These are phyloP conservation scores for Dufourea novaeangliae DNA, from an alignment of 1,140 invertebrate genomes.

Conservation along the genomic window DNA sequence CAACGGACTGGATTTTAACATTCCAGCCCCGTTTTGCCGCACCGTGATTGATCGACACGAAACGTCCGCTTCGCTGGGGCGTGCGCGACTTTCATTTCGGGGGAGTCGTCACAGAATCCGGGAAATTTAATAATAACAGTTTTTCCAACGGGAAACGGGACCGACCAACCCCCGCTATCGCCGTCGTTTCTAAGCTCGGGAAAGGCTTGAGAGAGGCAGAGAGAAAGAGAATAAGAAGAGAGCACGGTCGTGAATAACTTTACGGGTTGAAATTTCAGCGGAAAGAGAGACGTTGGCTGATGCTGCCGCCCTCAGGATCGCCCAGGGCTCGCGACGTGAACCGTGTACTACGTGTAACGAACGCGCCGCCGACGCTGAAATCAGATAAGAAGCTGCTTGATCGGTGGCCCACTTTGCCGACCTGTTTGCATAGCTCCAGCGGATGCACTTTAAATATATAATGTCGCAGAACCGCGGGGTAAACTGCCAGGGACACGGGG, in stretches of 20 bases:
- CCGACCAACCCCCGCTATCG: too few relatives aligned
- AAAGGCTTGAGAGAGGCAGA: not conserved
- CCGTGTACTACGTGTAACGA: constrained; percentile 28
- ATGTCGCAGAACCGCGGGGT: constrained; percentile 22
- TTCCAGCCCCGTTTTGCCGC: not conserved
- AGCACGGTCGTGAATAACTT: constrained; percentile 11
- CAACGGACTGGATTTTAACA: not conserved
- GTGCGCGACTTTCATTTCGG: constrained; percentile 23
- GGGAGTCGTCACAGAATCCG: constrained; percentile 3
- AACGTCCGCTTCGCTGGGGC: constrained; percentile 1
- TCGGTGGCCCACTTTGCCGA: constrained; percentile 44
- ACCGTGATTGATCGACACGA: constrained; percentile 8
- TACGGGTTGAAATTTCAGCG: not conserved
- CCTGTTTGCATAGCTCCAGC: constrained; percentile 38
- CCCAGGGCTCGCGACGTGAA: not conserved
- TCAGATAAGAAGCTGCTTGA: constrained; percentile 58
- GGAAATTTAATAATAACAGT: constrained; percentile 42
- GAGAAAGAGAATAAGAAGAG: too few relatives aligned
- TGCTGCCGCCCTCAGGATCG: constrained; percentile 2
- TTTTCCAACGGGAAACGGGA: too few relatives aligned
- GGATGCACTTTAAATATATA: constrained; percentile 50
- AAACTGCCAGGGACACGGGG: constrained; percentile 38
- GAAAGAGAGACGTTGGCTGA: not conserved
- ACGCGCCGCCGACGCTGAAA: constrained; percentile 47
- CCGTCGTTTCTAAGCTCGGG: not conserved